Evolutionary conservation across 1,140 invertebrate genomes (phyloP), one percentile per base, ranked within the genome.

Genomic region (Bombus terrestris): DNA sequence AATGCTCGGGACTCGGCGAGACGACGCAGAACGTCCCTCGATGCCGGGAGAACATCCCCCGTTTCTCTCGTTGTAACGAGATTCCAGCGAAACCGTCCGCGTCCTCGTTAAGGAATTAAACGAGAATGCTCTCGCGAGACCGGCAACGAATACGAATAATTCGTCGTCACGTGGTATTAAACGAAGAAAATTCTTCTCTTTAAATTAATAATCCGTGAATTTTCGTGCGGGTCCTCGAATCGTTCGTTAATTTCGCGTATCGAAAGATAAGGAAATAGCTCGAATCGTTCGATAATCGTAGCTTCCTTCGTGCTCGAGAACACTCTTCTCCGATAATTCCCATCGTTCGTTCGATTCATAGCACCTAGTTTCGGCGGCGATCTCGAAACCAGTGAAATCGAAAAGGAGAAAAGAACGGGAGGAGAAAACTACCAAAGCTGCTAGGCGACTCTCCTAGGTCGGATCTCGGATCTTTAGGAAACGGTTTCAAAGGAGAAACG

Each of bases 1-100:
- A 92, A 93, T 92, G 78, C 82, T 74, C 81, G 77, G 81, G 64
- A 82, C 81, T 47, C 78, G 75, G 75, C 66, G 81, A 88, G 86
- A 88, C 72, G 76, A 87, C 47, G 71, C 68, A 43, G 73, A 89
- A 71, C 59, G 37, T 81, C 69, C 35, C 80, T 74, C 74, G 73
- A 32, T 83, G 78, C 4, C 68, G 39, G 10, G 9, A 80, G 57
- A 41, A 53, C 41, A 37, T 73, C 62, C 64, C 71, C 39, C 39
- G 47, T 66, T 53, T 25, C 68, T 37, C 57, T n/a, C 57, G 35
- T 76, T 81, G 47, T 83, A 85, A 87, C 69, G 85, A 90, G 77
- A 80, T 90, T 84, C 41, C 64, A 64, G 4, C 47, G 81, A 73
- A 89, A 86, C 73, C 73, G 68, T 83, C 22, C 81, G 37, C 35